phyloP scores from a whole-genome alignment of 2,888 invertebrate species.

The Troglohyphantes excavatus region DNA sequence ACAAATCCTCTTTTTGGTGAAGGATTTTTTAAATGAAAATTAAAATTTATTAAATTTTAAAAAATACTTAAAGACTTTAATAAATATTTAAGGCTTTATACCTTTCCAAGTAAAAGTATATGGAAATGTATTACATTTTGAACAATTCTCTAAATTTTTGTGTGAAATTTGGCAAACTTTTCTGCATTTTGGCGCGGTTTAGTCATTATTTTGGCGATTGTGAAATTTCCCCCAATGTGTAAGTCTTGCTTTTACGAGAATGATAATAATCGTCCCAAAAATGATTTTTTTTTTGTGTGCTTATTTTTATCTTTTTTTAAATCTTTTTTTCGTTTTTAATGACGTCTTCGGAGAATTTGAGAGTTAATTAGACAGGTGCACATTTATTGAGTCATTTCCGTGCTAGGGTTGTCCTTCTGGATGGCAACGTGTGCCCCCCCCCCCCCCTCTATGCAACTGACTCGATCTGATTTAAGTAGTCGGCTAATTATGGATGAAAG shows the following conservation, averaged over 20 bases:
- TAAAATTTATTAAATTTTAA: too few species aligned
- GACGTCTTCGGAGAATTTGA: constrained; percentile 51
- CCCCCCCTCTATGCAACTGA: background rate
- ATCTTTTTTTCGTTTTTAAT: constrained; percentile 59
- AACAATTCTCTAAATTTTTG: too few species aligned
- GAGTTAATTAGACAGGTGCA: constrained; percentile 54
- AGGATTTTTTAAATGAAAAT: too few species aligned
- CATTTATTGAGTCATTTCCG: constrained; percentile 48
- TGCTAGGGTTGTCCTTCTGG: background rate
- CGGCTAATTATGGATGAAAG: constrained; percentile 42
- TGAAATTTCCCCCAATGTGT: background rate
- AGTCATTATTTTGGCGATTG: too few species aligned
- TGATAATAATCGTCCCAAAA: constrained; percentile 50
- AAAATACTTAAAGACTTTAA: too few species aligned
- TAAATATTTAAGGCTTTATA: too few species aligned
- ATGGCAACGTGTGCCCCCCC: background rate
- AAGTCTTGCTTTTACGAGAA: background rate
- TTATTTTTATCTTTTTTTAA: constrained; percentile 38
- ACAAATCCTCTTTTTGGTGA: too few species aligned
- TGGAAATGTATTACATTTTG: too few species aligned
- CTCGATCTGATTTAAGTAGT: constrained; percentile 29
- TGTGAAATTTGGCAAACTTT: too few species aligned
- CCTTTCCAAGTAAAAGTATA: too few species aligned
- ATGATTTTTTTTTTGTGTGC: background rate
- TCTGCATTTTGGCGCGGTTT: too few species aligned